phyloP scores from a whole-genome alignment of 1,140 invertebrate species.

The Anastrepha ludens region DNA sequence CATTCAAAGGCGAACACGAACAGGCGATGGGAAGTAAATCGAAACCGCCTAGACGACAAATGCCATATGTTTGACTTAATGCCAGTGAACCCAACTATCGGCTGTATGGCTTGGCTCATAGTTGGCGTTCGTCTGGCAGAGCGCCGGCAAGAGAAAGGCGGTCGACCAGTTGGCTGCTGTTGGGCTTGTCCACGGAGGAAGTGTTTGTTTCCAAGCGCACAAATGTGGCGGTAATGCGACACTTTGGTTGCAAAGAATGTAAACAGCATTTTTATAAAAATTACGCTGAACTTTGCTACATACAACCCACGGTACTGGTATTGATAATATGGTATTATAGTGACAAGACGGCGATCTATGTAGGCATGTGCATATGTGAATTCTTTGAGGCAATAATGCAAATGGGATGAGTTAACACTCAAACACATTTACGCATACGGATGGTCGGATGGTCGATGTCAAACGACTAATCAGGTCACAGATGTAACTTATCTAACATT shows the following conservation, averaged over 20 bases:
- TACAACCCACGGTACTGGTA: neutral
- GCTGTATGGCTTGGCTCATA: neutral
- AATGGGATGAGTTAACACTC: neutral
- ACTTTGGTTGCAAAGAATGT: conserved; percentile 33
- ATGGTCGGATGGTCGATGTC: neutral
- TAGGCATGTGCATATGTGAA: neutral
- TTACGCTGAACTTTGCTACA: conserved; percentile 27
- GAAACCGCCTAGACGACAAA: conserved; percentile 16
- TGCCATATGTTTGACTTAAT: conserved; percentile 1
- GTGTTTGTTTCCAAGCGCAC: neutral
- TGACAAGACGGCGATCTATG: neutral
- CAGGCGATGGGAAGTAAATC: neutral
- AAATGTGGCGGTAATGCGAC: conserved; percentile 36
- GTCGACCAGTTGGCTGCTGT: too few species aligned
- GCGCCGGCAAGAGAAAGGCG: neutral
- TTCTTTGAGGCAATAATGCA: neutral
- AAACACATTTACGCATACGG: neutral
- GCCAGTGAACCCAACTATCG: neutral
- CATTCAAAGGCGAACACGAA: neutral
- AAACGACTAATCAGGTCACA: conserved; percentile 40
- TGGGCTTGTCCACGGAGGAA: neutral
- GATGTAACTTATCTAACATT: conserved; percentile 23
- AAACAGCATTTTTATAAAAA: conserved; percentile 20
- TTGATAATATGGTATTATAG: neutral
- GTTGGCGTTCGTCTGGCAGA: neutral